Percentiles rank a stretch among this genome's conserved stretches.
Conservation (phyloP, 2,888 invertebrate species). For the Venustoraphidia nigricollis region DNA sequence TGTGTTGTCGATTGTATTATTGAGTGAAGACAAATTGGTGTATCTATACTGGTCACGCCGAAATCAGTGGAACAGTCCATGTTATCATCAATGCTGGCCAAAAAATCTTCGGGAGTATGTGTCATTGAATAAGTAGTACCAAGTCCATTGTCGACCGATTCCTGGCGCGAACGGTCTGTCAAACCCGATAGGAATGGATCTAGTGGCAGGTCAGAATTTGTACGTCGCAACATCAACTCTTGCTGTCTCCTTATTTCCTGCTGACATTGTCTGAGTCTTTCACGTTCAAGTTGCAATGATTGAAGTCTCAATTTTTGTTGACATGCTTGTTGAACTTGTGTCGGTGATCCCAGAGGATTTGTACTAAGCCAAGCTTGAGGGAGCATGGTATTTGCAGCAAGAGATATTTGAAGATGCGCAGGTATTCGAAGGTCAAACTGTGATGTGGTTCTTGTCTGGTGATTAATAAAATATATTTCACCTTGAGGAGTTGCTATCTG, state of each 20-base stretch:
- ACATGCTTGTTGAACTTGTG: constrained; percentile 43
- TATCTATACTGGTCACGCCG: constrained; percentile 48
- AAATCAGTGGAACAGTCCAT: constrained; percentile 75
- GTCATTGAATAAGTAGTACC: constrained; percentile 80
- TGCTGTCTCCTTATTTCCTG: constrained; percentile 78
- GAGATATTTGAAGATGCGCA: constrained; percentile 36
- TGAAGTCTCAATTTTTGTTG: constrained; percentile 66
- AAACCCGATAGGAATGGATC: constrained; percentile 70
- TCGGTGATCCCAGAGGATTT: constrained; percentile 34
- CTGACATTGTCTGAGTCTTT: constrained; percentile 74
- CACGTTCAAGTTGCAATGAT: constrained; percentile 75
- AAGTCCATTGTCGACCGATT: constrained; percentile 87
- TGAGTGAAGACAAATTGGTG: constrained; percentile 51
- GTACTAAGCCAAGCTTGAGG: constrained; percentile 32
- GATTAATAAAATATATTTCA: constrained; percentile 82
- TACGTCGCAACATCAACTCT: constrained; percentile 55
- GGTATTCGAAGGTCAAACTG: constrained; percentile 97
- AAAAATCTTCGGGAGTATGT: constrained; percentile 85
- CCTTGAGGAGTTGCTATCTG: constrained; percentile 70
- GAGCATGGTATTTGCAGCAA: constrained; percentile 39
- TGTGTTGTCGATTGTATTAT: constrained; percentile 69
- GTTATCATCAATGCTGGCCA: constrained; percentile 78
- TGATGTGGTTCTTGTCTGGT: constrained; percentile 84
- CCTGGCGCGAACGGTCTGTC: constrained; percentile 83
- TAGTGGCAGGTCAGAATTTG: constrained; percentile 46